Evolutionary conservation across 2,888 invertebrate species (phyloP), one percentile per base, ranked within the genome.

Genomic region (Rhopalosiphum nymphaeae): DNA sequence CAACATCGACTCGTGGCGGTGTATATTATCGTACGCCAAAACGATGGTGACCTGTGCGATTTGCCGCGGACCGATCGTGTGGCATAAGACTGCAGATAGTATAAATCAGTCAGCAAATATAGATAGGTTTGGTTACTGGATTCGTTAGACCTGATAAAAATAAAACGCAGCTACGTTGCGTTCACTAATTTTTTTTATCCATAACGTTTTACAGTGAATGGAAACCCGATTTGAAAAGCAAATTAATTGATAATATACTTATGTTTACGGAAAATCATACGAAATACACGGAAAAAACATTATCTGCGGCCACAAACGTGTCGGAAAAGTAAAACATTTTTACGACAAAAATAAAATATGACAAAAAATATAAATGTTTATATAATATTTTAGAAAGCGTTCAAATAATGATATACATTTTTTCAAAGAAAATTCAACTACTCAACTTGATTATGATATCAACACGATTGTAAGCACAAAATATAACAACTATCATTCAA

Each of bases 31-130:
- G 13, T 78, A 67, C 49, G n/a, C 56, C 36, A 61, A 44, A 25
- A 49, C 90, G 11, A 67, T 44, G 90, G 94, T n/a, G 7, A 94
- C 36, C 1, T 94, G 94, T 53, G 86, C 46, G 42, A 42, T 91
- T 61, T 94, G 94, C 86, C 53, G 42, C 10, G 61, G 86, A n/a
- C 94, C 94, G 7, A 67, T 94, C 0, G 1, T 90, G 86, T 94
- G 94, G 94, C 42, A 29, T 9, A 67, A 86, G 13, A 21, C 21
- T 10, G 91, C 21, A 4, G 91, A 67, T 36, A 16, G 42, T 36
- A 16, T 21, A 36, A 36, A 67, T 67, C 87, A 42, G 5, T 21
- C 61, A 11, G 21, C n/a, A 53, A 87, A 88, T 42, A 42, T 21
- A 42, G 85, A 93, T 21, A 93, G 93, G 93, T 93, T 29, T 44